A percentile compares a stretch with the other conserved stretches of the same genome.
phyloP scores from a whole-genome alignment of 2,113 vertebrate species.

The Indicator maculatus region DNA sequence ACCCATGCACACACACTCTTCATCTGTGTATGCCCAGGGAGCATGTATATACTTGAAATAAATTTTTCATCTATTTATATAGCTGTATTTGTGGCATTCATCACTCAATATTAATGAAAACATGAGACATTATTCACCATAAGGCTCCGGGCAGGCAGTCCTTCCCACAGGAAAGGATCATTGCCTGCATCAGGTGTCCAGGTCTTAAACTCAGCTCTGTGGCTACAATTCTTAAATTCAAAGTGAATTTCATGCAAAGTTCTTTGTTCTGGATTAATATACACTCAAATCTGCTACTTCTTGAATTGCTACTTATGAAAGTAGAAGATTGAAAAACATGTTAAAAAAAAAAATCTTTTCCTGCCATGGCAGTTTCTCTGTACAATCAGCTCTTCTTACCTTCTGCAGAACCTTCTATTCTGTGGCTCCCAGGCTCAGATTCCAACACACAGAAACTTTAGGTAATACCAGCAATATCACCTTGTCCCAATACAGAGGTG shows the following conservation, averaged over 20 bases:
- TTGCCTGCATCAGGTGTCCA: not conserved
- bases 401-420: not conserved
- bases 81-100: not conserved
- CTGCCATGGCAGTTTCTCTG: not conserved
- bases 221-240: not conserved
- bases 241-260: not conserved
- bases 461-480: not conserved
- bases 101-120: not conserved
- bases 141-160: not conserved
- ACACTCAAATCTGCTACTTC: not conserved
- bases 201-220: not conserved
- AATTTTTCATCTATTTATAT: not conserved
- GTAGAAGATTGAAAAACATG: no score
- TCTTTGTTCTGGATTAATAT: not conserved
- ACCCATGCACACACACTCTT: not conserved
- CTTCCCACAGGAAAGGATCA: not conserved
- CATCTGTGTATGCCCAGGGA: not conserved
- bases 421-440: not conserved
- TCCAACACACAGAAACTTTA: not conserved
- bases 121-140: not conserved
- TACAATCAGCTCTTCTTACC: not conserved
- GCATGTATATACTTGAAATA: not conserved
- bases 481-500: not conserved
- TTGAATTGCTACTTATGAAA: not conserved
- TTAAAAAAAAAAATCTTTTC: not conserved